Conservation (phyloP, 2,888 invertebrate species). For the Hipparchia sbordonii region DNA sequence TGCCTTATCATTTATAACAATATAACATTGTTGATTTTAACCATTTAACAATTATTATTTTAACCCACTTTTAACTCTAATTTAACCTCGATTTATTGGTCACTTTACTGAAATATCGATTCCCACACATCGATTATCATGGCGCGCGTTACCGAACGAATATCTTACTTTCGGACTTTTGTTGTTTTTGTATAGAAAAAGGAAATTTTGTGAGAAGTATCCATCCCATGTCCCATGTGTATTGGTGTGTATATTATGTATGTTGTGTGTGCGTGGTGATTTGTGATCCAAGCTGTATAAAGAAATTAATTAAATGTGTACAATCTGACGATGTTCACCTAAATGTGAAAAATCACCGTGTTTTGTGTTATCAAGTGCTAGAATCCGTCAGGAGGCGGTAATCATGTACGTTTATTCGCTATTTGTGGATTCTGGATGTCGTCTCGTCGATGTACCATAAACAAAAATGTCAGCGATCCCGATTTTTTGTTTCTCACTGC, state of each 20-base stretch:
- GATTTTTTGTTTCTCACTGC: conserved; percentile 82
- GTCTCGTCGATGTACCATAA: conserved; percentile 81
- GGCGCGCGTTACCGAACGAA: conserved; percentile 47
- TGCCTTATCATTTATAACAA: no score
- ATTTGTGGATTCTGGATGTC: conserved; percentile 82
- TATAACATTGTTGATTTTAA: no score
- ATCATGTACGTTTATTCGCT: conserved; percentile 81
- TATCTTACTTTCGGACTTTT: conserved; percentile 51
- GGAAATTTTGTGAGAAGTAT: conserved; percentile 52
- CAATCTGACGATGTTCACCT: conserved; percentile 77
- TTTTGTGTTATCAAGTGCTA: conserved; percentile 80
- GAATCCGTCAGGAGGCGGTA: conserved; percentile 82
- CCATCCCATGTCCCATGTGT: conserved; percentile 63
- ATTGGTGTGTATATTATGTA: conserved; percentile 67
- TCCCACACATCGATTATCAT: neutral
- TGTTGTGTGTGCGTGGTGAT: conserved; percentile 84
- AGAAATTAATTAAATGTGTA: conserved; percentile 79
- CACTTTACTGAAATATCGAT: conserved; percentile 7
- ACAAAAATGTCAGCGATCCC: conserved; percentile 84
- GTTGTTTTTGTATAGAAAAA: conserved; percentile 54
- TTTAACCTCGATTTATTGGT: no score
- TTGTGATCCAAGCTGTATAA: conserved; percentile 82
- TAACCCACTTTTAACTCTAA: no score
- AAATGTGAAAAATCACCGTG: conserved; percentile 78
- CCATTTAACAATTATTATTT: no score